These are phyloP conservation scores for Ashinkailepas kermadecensis DNA, from an alignment of 2,888 invertebrate genomes.

Conservation along the genomic window DNA sequence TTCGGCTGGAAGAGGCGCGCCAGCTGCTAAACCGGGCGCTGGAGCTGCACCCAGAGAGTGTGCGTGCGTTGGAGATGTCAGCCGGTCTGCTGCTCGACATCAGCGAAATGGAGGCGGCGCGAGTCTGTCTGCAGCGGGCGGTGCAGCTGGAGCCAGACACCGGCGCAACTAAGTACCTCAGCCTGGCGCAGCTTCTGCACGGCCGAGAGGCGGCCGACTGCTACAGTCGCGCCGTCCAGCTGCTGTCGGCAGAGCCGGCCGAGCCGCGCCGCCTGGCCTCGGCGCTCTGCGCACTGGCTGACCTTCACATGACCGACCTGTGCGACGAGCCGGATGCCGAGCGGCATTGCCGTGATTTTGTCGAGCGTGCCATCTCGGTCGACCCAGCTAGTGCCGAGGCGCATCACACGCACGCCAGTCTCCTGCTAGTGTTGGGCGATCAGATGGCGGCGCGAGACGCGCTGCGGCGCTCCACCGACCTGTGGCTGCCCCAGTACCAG, in stretches of 20 bases:
- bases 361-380: constrained; percentile 41
- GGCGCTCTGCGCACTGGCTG: constrained; percentile 44
- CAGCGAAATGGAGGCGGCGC: constrained; percentile 41
- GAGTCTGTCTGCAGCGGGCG: constrained; percentile 35
- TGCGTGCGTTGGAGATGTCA: constrained; percentile 42
- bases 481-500: constrained; percentile 42
- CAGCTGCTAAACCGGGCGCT: constrained; percentile 43
- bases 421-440: constrained; percentile 38
- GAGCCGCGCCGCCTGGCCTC: constrained; percentile 27
- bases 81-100: constrained; percentile 42
- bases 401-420: constrained; percentile 36
- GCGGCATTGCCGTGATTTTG: constrained; percentile 39
- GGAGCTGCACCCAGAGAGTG: constrained; percentile 41
- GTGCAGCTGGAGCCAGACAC: constrained; percentile 41
- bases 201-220: constrained; percentile 42
- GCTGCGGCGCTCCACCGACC: constrained; percentile 38
- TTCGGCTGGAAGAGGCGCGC: constrained; percentile 43
- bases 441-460: constrained; percentile 38
- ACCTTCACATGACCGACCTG: constrained; percentile 45
- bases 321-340: constrained; percentile 45
- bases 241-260: constrained; percentile 38
- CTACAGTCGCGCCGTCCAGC: constrained; percentile 43
- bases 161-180: constrained; percentile 45
- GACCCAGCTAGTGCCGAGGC: constrained; percentile 44
- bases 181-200: constrained; percentile 43